Evolutionary conservation across 2,797 vertebrate genomes (phyloP).

Genomic region (Pogoniulus pusillus): DNA sequence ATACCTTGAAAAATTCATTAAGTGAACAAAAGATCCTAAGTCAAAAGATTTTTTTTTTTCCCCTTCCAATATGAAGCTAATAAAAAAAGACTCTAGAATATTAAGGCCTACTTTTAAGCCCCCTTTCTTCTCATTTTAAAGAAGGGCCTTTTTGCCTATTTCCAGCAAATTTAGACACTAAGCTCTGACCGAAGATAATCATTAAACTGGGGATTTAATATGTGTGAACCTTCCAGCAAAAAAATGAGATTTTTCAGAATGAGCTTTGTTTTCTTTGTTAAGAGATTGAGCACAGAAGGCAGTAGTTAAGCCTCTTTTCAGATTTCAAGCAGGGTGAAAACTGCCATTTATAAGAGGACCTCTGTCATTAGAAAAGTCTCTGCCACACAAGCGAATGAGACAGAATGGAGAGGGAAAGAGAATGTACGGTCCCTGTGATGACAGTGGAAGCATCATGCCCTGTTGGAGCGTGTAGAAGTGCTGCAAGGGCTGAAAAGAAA

Average conservation of each 20-base stretch:
- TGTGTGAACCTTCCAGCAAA: background rate
- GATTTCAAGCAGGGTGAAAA: background rate
- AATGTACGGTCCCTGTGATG: background rate
- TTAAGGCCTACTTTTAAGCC: conserved; percentile 45
- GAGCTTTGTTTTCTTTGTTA: background rate
- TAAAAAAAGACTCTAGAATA: conserved; percentile 49
- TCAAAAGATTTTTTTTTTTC: conserved; percentile 30
- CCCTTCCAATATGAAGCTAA: conserved; percentile 38
- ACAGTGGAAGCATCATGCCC: background rate
- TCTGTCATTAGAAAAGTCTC: background rate
- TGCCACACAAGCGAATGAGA: background rate
- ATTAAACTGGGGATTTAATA: conserved; percentile 16
- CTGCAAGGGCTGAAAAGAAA: background rate
- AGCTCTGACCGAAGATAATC: conserved; percentile 22
- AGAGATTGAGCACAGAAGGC: background rate
- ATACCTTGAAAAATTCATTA: conserved; percentile 70
- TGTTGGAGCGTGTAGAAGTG: background rate
- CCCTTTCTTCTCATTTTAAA: conserved; percentile 39
- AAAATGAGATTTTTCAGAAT: background rate
- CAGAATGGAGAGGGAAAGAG: background rate
- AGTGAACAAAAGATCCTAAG: conserved; percentile 67
- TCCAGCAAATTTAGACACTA: conserved; percentile 36
- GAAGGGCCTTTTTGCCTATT: conserved; percentile 18
- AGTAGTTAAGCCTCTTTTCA: background rate
- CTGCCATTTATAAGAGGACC: background rate